Conservation (phyloP, 2,113 vertebrate genomes). For the Orthochromis indermauri region DNA sequence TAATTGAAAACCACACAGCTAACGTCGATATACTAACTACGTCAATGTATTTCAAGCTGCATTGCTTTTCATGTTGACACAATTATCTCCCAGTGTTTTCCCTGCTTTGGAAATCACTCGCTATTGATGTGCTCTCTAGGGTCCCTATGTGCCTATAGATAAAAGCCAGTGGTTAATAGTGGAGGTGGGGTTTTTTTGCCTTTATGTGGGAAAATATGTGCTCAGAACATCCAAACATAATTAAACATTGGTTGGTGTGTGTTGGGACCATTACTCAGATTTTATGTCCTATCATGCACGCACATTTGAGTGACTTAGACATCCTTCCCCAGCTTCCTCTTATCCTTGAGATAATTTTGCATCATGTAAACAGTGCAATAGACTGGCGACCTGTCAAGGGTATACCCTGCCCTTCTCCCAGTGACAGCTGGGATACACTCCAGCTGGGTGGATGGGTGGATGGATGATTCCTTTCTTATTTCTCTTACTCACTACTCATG, state of each 20-base stretch:
- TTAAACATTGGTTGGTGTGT: neutral
- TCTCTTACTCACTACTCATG: neutral
- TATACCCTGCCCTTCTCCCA: neutral
- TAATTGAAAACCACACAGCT: neutral
- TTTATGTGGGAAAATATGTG: conserved; percentile 24
- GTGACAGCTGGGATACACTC: neutral
- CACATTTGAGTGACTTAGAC: neutral
- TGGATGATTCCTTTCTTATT: neutral
- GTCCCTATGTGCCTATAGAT: neutral
- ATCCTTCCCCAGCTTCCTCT: neutral
- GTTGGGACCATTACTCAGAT: neutral
- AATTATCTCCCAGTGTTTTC: neutral
- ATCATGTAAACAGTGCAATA: neutral
- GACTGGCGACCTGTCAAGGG: neutral
- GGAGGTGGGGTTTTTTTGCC: neutral
- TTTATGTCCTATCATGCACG: neutral
- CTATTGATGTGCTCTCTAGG: neutral
- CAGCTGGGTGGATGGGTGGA: neutral
- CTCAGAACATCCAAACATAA: neutral
- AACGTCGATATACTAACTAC: neutral
- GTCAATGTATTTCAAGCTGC: neutral
- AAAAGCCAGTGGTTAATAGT: conserved; percentile 2
- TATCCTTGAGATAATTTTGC: neutral
- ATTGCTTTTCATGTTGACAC: conserved; percentile 9
- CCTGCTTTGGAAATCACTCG: neutral